Conservation (phyloP, 1,140 invertebrate species). For the Heliconius melpomene region DNA sequence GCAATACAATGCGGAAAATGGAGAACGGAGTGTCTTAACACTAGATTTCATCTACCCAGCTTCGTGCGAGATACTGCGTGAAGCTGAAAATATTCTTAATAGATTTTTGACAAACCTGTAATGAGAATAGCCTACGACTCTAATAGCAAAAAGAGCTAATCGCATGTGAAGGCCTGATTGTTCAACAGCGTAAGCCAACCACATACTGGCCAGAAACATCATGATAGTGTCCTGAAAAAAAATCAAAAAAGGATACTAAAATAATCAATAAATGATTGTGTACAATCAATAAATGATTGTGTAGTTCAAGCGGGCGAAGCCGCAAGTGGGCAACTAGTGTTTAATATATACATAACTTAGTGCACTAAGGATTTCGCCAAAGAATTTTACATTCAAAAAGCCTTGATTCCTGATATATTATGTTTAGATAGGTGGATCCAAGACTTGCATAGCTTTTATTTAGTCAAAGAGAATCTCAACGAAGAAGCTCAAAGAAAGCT, state of each 20-base stretch:
- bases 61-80: too few species aligned
- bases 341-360: background rate
- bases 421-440: background rate
- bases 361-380: background rate
- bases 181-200: constrained; percentile 85
- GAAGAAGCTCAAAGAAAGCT: constrained; percentile 1
- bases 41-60: too few species aligned
- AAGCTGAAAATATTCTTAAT: background rate
- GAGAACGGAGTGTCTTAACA: too few species aligned
- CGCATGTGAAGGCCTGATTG: constrained; percentile 84
- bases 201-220: constrained; percentile 82
- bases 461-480: background rate
- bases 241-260: too few species aligned
- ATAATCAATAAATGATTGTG: too few species aligned
- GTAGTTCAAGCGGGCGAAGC: too few species aligned
- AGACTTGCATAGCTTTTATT: background rate
- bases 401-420: background rate
- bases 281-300: too few species aligned
- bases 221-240: constrained; percentile 82
- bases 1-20: too few species aligned
- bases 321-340: too few species aligned
- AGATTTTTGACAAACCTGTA: constrained; percentile 50
- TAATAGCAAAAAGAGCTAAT: constrained; percentile 83
- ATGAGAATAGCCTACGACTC: constrained; percentile 81
- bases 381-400: background rate